These are phyloP conservation scores for Diabrotica undecimpunctata DNA, from an alignment of 1,140 invertebrate species.

Conservation along the genomic window DNA sequence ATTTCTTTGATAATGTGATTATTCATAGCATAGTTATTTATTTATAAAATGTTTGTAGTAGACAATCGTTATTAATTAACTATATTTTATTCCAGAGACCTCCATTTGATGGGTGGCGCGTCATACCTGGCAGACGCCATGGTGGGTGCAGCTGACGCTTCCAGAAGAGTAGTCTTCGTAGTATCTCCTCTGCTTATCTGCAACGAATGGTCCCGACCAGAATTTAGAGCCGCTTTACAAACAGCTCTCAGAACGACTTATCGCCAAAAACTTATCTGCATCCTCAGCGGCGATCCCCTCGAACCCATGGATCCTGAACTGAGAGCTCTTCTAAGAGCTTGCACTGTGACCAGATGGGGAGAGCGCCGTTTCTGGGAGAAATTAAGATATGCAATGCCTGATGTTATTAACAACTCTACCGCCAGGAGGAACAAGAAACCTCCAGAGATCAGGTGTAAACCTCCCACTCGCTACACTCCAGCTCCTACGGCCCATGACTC, in stretches of 20 bases:
- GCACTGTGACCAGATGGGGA: constrained; percentile 80
- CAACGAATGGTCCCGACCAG: constrained; percentile 70
- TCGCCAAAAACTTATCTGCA: constrained; percentile 70
- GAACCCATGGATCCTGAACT: constrained; percentile 75
- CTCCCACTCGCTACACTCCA: constrained; percentile 51
- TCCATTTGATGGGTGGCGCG: constrained; percentile 61
- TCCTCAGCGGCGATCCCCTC: constrained; percentile 60
- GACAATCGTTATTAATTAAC: too few species aligned
- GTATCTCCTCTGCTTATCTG: constrained; percentile 70
- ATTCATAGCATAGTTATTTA: too few species aligned
- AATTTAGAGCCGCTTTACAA: constrained; percentile 67
- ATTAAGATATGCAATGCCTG: constrained; percentile 82
- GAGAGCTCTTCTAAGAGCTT: constrained; percentile 76
- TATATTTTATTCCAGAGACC: constrained; percentile 52
- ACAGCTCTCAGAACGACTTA: constrained; percentile 71
- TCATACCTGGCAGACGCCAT: constrained; percentile 69
- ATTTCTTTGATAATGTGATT: too few species aligned
- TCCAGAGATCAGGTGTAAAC: constrained; percentile 46
- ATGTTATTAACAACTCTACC: constrained; percentile 49
- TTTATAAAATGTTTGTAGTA: too few species aligned
- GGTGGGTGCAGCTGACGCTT: constrained; percentile 72
- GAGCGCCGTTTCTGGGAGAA: constrained; percentile 88
- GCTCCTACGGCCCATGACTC: constrained; percentile 55
- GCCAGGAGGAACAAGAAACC: constrained; percentile 43
- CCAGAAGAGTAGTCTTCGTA: constrained; percentile 67